Conservation (phyloP, 2,888 invertebrate genomes). For the Autographa gamma region DNA sequence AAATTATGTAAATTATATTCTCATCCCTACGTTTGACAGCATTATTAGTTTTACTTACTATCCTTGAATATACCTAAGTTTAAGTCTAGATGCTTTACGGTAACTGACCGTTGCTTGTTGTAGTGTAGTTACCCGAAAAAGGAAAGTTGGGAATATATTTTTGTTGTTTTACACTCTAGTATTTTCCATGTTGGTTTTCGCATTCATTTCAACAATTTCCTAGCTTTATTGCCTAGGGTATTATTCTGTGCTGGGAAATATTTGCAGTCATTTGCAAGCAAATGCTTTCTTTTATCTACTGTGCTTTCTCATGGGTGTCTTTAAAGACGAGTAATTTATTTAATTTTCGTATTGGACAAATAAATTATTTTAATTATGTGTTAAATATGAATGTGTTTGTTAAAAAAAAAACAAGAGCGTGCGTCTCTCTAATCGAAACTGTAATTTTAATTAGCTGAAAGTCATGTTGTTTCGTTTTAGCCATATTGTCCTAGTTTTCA, state of each 20-base stretch:
- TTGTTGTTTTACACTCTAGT: constrained; percentile 28
- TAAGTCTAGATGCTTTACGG: constrained; percentile 39
- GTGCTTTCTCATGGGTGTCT: neutral
- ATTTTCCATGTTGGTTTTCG: constrained; percentile 20
- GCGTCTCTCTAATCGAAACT: too few relatives aligned
- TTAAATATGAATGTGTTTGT: too few relatives aligned
- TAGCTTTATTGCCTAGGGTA: constrained; percentile 22
- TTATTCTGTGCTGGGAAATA: constrained; percentile 11
- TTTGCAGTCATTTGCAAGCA: constrained; percentile 11
- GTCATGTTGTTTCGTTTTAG: too few relatives aligned
- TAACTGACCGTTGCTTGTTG: constrained; percentile 32
- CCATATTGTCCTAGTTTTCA: too few relatives aligned
- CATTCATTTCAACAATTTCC: constrained; percentile 24
- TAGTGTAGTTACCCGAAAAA: constrained; percentile 24
- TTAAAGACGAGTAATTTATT: neutral
- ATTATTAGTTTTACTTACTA: constrained; percentile 55
- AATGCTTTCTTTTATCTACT: constrained; percentile 17
- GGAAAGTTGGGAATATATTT: constrained; percentile 38
- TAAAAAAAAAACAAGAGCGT: too few relatives aligned
- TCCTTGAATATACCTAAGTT: constrained; percentile 41
- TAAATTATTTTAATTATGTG: neutral
- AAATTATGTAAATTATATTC: constrained; percentile 56
- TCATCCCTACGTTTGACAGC: constrained; percentile 41
- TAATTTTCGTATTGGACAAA: neutral
- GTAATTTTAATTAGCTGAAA: too few relatives aligned